Percentiles rank a stretch among this genome's conserved stretches.
Evolutionary conservation across 2,888 invertebrate species (phyloP).

Genomic region (Taenaris catops): DNA sequence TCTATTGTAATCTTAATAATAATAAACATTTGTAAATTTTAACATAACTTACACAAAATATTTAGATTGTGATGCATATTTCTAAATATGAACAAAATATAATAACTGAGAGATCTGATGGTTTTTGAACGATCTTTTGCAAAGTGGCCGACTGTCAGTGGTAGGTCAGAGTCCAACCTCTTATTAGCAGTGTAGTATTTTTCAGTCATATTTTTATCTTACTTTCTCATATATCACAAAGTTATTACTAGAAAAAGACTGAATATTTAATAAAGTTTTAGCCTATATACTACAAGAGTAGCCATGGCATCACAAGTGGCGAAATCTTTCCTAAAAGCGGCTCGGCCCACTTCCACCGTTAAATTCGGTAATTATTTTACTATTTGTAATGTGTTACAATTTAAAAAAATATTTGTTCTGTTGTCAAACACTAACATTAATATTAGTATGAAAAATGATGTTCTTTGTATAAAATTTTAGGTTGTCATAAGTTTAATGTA

Average conservation of each 20-base stretch:
- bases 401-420: too few relatives aligned
- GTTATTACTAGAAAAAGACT: conserved; percentile 5
- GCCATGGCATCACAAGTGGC: conserved; percentile 69
- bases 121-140: conserved; percentile 10
- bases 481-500: too few relatives aligned
- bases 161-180: conserved; percentile 75
- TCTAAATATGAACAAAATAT: too few relatives aligned
- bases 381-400: too few relatives aligned
- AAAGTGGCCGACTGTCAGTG: conserved; percentile 21
- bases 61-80: too few relatives aligned
- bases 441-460: too few relatives aligned
- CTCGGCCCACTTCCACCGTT: conserved; percentile 51
- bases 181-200: conserved; percentile 38
- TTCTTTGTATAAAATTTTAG: too few relatives aligned
- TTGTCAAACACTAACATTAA: too few relatives aligned
- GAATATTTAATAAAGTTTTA: conserved; percentile 6
- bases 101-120: too few relatives aligned
- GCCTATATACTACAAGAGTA: conserved; percentile 19
- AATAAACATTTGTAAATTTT: too few relatives aligned
- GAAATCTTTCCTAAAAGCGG: conserved; percentile 59
- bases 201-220: conserved; percentile 11
- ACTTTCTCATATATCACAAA: neutral
- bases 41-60: too few relatives aligned
- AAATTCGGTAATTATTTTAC: conserved; percentile 56
- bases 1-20: too few relatives aligned